Percentiles rank a stretch among this genome's conserved stretches.
phyloP scores from a whole-genome alignment of 2,797 vertebrate species.

The Sus cebifrons region DNA sequence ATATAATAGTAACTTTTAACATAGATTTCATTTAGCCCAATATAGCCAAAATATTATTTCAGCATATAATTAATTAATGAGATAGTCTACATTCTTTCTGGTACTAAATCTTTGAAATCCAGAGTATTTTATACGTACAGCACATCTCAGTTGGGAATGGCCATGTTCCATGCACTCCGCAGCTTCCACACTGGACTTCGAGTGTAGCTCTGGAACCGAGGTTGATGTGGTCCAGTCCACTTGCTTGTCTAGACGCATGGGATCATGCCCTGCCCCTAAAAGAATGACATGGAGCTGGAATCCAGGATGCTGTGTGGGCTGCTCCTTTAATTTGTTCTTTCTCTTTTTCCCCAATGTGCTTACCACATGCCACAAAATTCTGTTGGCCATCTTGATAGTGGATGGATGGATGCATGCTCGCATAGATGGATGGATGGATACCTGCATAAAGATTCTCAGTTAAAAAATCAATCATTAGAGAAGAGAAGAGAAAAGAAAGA shows the following conservation, averaged over 20 bases:
- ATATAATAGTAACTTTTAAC: neutral
- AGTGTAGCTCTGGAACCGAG: neutral
- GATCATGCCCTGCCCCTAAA: neutral
- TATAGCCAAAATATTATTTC: neutral
- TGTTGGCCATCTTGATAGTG: neutral
- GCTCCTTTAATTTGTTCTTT: neutral
- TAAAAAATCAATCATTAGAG: conserved; percentile 30
- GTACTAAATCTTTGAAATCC: neutral
- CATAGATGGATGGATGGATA: neutral
- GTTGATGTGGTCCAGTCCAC: neutral
- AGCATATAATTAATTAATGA: neutral
- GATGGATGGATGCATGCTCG: neutral
- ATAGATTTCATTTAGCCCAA: neutral
- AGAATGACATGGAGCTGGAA: neutral
- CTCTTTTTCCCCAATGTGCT: neutral
- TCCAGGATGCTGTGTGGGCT: neutral
- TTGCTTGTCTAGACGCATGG: neutral
- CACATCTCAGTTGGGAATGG: neutral
- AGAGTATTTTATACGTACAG: neutral
- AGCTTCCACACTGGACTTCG: neutral
- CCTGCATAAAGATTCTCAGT: neutral
- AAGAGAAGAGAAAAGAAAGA: neutral
- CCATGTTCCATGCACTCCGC: neutral
- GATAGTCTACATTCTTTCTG: neutral
- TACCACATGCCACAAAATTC: neutral